Conservation (phyloP, 2,113 vertebrate genomes). For the Pseudopodoces humilis region DNA sequence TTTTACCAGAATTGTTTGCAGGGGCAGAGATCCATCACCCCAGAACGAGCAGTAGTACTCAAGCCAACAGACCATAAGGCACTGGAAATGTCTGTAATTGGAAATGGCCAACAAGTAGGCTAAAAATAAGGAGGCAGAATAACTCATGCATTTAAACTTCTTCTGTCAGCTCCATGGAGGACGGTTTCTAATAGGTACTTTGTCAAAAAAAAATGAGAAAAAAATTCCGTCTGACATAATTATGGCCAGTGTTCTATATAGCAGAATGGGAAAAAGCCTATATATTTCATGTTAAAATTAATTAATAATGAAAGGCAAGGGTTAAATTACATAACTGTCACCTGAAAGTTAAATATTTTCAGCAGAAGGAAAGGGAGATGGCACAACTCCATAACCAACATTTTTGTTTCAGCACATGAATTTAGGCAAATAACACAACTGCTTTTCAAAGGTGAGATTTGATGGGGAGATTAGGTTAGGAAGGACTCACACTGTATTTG, state of each 20-base stretch:
- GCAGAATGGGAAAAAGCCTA: constrained; percentile 63
- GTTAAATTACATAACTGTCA: constrained; percentile 80
- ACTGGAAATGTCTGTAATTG: neutral
- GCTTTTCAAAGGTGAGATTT: constrained; percentile 26
- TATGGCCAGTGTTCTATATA: constrained; percentile 37
- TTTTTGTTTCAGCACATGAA: constrained; percentile 71
- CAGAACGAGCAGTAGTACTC: neutral
- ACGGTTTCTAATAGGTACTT: constrained; percentile 51
- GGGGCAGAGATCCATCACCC: neutral
- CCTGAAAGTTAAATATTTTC: constrained; percentile 80
- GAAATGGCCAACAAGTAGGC: neutral
- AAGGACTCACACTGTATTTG: neutral
- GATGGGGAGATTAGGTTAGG: neutral
- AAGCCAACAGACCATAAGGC: neutral
- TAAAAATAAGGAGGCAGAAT: constrained; percentile 45
- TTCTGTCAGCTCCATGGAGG: constrained; percentile 25
- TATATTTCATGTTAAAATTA: constrained; percentile 81
- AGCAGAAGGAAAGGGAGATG: constrained; percentile 48
- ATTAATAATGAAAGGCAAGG: constrained; percentile 79
- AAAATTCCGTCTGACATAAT: constrained; percentile 61
- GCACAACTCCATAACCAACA: constrained; percentile 25
- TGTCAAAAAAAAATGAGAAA: constrained; percentile 7
- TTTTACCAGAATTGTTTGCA: neutral
- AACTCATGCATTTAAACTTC: constrained; percentile 41
- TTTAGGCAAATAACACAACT: constrained; percentile 71